Conservation (phyloP, 92 coral and sea anemone genomes). For the Palythoa caribaeorum region DNA sequence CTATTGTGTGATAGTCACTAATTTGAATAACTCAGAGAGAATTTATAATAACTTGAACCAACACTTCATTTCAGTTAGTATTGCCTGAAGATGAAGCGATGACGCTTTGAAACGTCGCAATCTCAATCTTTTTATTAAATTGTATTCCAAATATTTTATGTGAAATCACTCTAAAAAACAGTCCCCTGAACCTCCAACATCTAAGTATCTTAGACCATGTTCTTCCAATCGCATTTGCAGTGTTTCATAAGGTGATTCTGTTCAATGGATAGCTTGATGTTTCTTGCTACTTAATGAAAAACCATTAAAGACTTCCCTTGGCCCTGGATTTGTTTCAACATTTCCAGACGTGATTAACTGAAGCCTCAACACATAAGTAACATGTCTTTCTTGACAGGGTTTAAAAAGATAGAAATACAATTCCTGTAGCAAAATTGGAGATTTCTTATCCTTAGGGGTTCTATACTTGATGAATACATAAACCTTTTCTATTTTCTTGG, state of each 20-base stretch:
- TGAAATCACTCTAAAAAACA: constrained; percentile 54
- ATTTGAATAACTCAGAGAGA: too few species aligned
- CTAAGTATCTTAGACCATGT: constrained; percentile 54
- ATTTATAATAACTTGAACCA: too few species aligned
- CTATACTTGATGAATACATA: too few species aligned
- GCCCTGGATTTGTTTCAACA: constrained; percentile 46
- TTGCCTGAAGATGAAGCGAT: too few species aligned
- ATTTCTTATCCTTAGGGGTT: too few species aligned
- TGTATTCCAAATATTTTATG: constrained; percentile 48
- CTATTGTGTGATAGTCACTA: too few species aligned
- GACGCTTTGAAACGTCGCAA: too few species aligned
- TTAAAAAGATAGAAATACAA: too few species aligned
- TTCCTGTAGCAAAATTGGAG: background rate
- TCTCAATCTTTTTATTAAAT: too few species aligned
- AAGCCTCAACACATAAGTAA: too few species aligned
- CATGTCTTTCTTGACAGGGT: too few species aligned
- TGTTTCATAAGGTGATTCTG: constrained; percentile 43
- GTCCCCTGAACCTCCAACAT: constrained; percentile 50
- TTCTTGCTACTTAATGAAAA: background rate
- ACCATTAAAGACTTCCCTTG: constrained; percentile 2
- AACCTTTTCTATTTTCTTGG: background rate
- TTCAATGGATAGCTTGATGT: constrained; percentile 5
- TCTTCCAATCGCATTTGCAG: constrained; percentile 47
- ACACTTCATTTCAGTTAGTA: too few species aligned
- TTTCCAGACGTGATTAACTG: constrained; percentile 41